Evolutionary conservation across 2,888 invertebrate species (phyloP), one percentile per base, ranked within the genome.

Genomic region (Drosophila rellima): DNA sequence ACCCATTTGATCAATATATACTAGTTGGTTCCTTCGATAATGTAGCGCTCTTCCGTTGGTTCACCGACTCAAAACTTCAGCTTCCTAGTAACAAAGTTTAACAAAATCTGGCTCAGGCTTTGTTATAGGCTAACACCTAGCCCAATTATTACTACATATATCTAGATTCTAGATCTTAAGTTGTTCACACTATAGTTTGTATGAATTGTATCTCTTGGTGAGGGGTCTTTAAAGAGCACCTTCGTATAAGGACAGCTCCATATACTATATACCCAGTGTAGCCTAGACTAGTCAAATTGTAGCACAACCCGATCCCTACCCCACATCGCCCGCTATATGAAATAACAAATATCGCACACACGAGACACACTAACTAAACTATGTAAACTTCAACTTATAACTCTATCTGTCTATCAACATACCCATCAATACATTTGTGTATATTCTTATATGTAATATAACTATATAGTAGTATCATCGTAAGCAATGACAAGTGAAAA

Each of bases 401-500:
- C 45, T 66, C 10, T 44, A 69, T 51, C 54, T 54, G 61, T 59
- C 63, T 44, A 56, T 35, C 31, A 51, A 63, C 26, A 40, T 69
- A 51, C 66, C 60, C 67, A 65, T 57, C 60, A 69, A 51, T 74
- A 62, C 64, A 73, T 82, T 68, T 63, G 68, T 73, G 52, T 67
- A 52, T 59, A 35, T 23, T 37, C 35, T 23, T 51, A 37, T 51
- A 15, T 61, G 56, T 73, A 75, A 61, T 48, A 48, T 31, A 31
- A 29, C 15, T 54, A 51, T 66, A 44, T n/a, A n/a, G n/a, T 72
- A 71, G 67, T 37, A 52, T 69, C 17, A 61, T 59, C 60, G 29
- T 57, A 71, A 80, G 76, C 76, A 88, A 89, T 81, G 91, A 91
- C 91, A 91, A 91, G 91, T 92, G 92, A 91, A 89, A 56, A 42